Evolutionary conservation across 2,888 invertebrate species (phyloP), one percentile per base, ranked within the genome.

Genomic region (Marronus borbonicus): DNA sequence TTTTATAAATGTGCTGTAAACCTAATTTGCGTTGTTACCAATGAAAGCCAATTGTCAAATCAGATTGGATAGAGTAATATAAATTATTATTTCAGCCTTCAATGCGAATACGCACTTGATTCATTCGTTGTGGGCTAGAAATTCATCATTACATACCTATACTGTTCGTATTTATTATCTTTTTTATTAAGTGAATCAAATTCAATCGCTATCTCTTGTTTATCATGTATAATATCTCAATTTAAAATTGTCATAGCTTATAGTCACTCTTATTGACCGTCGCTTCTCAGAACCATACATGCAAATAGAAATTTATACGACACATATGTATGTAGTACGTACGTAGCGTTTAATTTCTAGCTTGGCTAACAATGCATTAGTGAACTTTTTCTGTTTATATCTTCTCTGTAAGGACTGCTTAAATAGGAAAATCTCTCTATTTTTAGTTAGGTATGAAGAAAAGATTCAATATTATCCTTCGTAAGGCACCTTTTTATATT

Each of bases 41-140:
- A 74, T 44, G 60, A 44, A 44, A 44, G 44, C 58, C 72, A 72
- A 72, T 72, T 58, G 72, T 72, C 58, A 58, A 72, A 72, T 72
- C 58, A 24, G 58, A 58, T 72, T 44, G 24, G 39, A 60, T 39
- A n/a, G 49, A 24, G 24, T 68, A 60, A 60, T 72, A 36, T 72
- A 39, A 58, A 58, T 72, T 72, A 58, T 72, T 72, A 58, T 60
- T 58, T 60, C 39, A 60, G 17, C 58, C 58, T 72, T 72, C 60
- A 72, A 60, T 72, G 44, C 36, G 36, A 55, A 70, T 70, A n/a
- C 17, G 7, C 12, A 39, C 28, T 70, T 70, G 55, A 68, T 68
- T 50, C 31, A 62, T 31, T 62, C 31, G 62, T 62, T 14, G 28
- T 31, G 31, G 12, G 28, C 28, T 62, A 62, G 62, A 62, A 62